Conservation (phyloP, 2,888 invertebrate genomes). For the Polia nebulosa region DNA sequence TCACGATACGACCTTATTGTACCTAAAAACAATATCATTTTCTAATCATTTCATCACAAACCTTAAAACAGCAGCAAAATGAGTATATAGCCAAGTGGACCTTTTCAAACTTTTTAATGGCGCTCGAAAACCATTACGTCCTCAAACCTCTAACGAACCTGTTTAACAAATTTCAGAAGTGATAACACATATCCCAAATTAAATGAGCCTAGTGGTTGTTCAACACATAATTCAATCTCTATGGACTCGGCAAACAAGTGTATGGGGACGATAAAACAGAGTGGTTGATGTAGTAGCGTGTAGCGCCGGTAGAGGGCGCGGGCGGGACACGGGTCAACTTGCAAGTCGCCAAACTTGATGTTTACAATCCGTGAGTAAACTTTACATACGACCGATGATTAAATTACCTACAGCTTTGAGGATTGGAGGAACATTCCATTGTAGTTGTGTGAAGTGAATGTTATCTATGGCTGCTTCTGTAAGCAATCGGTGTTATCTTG, state of each 20-base stretch:
- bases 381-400: slow-evolving; percentile 61
- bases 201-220: slow-evolving; percentile 69
- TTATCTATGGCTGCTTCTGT: neutral
- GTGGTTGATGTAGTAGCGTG: slow-evolving; percentile 65
- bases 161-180: slow-evolving; percentile 57
- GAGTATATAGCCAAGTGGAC: slow-evolving; percentile 8
- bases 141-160: slow-evolving; percentile 47
- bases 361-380: slow-evolving; percentile 62
- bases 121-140: slow-evolving; percentile 39
- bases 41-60: slow-evolving; percentile 12
- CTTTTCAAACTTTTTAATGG: slow-evolving; percentile 48
- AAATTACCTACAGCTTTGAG: slow-evolving; percentile 55
- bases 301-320: slow-evolving; percentile 47
- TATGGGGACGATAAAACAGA: slow-evolving; percentile 73
- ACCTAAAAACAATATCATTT: slow-evolving; percentile 4
- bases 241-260: slow-evolving; percentile 76
- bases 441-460: slow-evolving; percentile 22
- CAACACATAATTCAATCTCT: slow-evolving; percentile 74
- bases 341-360: slow-evolving; percentile 63
- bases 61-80: slow-evolving; percentile 17
- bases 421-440: slow-evolving; percentile 40
- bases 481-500: neutral
- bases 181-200: slow-evolving; percentile 68
- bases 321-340: slow-evolving; percentile 65
- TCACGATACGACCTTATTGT: no score